Percentiles rank a stretch among this genome's conserved stretches.
Conservation (phyloP, 2,888 invertebrate species). For the Drosophila aldrichi region DNA sequence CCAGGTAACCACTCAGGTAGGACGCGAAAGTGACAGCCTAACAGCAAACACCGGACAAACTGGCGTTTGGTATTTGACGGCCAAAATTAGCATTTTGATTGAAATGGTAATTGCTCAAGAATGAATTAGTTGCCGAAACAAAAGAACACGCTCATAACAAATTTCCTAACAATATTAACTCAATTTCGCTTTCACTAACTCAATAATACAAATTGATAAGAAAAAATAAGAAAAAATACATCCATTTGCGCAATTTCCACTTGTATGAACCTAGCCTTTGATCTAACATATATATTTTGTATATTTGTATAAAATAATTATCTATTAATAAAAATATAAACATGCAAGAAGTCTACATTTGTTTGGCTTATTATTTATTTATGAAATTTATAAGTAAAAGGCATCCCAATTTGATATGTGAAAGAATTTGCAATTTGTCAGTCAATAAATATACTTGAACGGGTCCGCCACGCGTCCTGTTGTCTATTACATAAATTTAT, state of each 20-base stretch:
- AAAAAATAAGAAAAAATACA: no score
- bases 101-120: slow-evolving; percentile 19
- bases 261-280: not conserved
- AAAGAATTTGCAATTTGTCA: no score
- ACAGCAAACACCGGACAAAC: slow-evolving; percentile 21
- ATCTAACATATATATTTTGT: not conserved
- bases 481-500: no score
- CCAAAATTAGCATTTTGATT: slow-evolving; percentile 44
- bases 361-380: no score
- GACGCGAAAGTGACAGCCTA: slow-evolving; percentile 20
- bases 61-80: not conserved
- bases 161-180: not conserved
- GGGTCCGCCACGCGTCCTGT: no score
- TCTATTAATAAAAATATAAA: no score
- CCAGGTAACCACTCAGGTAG: not conserved
- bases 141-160: not conserved
- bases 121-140: slow-evolving; percentile 20
- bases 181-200: not conserved
- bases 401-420: no score
- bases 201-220: not conserved
- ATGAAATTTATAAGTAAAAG: no score
- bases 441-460: no score
- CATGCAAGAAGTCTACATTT: no score
- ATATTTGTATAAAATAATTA: no score
- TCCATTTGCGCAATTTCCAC: not conserved